These are phyloP conservation scores for Lucilia sericata DNA, from an alignment of 1,140 invertebrate genomes.

Conservation along the genomic window DNA sequence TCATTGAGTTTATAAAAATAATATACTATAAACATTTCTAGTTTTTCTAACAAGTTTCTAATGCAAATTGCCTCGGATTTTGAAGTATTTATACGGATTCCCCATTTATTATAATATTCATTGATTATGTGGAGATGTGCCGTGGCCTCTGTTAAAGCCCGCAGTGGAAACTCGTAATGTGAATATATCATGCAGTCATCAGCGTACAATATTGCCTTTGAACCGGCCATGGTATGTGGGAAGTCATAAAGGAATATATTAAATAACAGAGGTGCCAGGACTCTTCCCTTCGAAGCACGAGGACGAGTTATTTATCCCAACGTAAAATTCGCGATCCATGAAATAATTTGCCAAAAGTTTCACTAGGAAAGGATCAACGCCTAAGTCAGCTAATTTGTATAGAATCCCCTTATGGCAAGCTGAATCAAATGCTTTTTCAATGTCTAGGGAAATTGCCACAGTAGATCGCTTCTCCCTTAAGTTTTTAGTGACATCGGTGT, in stretches of 20 bases:
- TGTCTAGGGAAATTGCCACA: too few species aligned
- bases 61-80: too few species aligned
- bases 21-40: too few species aligned
- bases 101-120: too few species aligned
- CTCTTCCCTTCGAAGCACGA: conserved; percentile 53
- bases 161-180: too few species aligned
- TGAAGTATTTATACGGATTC: too few species aligned
- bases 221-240: background rate
- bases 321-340: background rate
- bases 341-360: background rate
- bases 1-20: too few species aligned
- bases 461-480: too few species aligned
- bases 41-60: background rate
- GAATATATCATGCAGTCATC: too few species aligned
- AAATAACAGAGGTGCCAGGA: background rate
- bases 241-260: conserved; percentile 3
- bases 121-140: background rate
- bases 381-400: background rate
- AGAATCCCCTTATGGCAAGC: background rate
- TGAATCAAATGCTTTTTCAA: background rate
- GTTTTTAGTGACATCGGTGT: too few species aligned
- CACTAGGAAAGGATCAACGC: background rate
- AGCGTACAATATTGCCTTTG: background rate
- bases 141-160: background rate
- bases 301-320: too few species aligned